Evolutionary conservation across 2,797 vertebrate species (phyloP).

Genomic region (Xiphophorus birchmanni): DNA sequence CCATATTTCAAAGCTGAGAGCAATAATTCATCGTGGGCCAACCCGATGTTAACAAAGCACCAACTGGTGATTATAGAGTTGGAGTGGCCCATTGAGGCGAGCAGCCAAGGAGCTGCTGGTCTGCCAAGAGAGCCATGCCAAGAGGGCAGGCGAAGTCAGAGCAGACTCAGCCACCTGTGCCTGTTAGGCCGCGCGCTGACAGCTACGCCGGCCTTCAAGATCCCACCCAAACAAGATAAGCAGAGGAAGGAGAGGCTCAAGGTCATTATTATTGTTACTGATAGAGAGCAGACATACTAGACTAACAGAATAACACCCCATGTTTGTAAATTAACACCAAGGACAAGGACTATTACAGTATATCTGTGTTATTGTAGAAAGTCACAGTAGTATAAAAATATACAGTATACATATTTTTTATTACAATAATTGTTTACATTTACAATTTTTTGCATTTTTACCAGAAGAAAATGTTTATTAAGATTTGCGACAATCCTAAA

Average conservation of each 20-base stretch:
- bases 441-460: not conserved
- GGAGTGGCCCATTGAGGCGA: slow-evolving; percentile 63
- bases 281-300: slow-evolving; percentile 41
- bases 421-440: not conserved
- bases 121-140: slow-evolving; percentile 70
- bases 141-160: slow-evolving; percentile 63
- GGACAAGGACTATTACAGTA: not conserved
- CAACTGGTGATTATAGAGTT: slow-evolving; percentile 75
- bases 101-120: slow-evolving; percentile 65
- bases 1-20: slow-evolving; percentile 60
- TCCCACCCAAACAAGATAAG: slow-evolving; percentile 61
- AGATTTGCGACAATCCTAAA: not conserved
- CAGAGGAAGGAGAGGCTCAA: slow-evolving; percentile 43
- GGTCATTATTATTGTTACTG: slow-evolving; percentile 51
- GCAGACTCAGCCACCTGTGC: slow-evolving; percentile 75
- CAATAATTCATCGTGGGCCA: slow-evolving; percentile 70
- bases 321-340: not conserved
- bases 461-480: not conserved
- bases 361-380: not conserved
- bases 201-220: slow-evolving; percentile 65
- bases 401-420: not conserved
- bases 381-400: not conserved
- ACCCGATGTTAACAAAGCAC: slow-evolving; percentile 66
- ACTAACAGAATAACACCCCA: slow-evolving; percentile 6
- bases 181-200: slow-evolving; percentile 73